phyloP scores from a whole-genome alignment of 2,113 vertebrate species.

The Amazona guildingii region DNA sequence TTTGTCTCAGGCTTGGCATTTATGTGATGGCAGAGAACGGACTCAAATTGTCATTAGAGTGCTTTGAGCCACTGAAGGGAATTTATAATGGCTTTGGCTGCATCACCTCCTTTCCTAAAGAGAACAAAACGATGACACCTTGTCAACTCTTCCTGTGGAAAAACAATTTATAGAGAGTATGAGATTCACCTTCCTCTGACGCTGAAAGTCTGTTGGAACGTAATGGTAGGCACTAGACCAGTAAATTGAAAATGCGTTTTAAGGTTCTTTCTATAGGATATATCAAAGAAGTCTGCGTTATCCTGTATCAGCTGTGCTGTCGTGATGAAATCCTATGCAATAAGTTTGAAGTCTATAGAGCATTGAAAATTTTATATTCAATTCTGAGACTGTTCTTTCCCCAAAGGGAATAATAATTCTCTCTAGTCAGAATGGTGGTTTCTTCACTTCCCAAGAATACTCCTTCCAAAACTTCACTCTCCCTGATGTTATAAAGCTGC shows the following conservation, averaged over 20 bases:
- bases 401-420: constrained; percentile 49
- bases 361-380: constrained; percentile 55
- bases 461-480: not conserved
- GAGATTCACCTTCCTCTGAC: not conserved
- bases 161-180: constrained; percentile 61
- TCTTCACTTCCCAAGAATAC: not conserved
- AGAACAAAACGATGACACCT: constrained; percentile 16
- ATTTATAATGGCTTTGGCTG: constrained; percentile 43
- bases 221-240: constrained; percentile 65
- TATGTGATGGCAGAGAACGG: not conserved
- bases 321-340: constrained; percentile 37
- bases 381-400: not conserved
- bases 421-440: not conserved
- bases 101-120: constrained; percentile 3
- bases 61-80: constrained; percentile 28
- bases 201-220: constrained; percentile 21
- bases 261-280: constrained; percentile 48
- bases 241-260: constrained; percentile 64
- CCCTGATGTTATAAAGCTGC: not conserved
- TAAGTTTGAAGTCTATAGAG: constrained; percentile 49
- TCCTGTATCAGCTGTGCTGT: constrained; percentile 31
- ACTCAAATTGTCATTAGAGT: not conserved
- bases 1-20: not conserved
- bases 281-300: constrained; percentile 45
- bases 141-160: constrained; percentile 56